Evolutionary conservation across 23 tunicate genomes (phyloP).

Genomic region (Aplidium turbinatum): DNA sequence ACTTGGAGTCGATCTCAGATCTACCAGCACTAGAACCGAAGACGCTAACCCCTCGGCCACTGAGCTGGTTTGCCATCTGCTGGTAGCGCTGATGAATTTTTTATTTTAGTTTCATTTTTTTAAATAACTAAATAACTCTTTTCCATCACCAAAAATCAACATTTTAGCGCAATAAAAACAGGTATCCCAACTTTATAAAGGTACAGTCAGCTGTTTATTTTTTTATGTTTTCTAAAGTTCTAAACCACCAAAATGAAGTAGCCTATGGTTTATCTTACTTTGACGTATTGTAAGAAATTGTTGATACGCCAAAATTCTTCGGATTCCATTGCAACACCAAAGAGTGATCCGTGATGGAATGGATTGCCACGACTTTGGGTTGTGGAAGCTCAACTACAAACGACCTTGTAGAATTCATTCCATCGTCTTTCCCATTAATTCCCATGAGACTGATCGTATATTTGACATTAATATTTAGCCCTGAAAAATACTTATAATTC

Average conservation of each 20-base stretch:
- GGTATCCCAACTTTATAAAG: neutral
- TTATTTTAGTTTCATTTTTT: too few relatives aligned
- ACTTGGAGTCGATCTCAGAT: too few relatives aligned
- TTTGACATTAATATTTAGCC: neutral
- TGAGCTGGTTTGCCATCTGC: too few relatives aligned
- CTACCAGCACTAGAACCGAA: too few relatives aligned
- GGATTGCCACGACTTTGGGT: constrained; percentile 17
- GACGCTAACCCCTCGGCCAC: too few relatives aligned
- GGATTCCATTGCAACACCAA: constrained; percentile 15
- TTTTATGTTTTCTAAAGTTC: neutral
- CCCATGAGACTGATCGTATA: constrained; percentile 9
- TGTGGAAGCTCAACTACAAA: neutral
- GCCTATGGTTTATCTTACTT: constrained; percentile 7
- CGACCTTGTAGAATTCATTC: constrained; percentile 19
- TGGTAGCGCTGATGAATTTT: too few relatives aligned
- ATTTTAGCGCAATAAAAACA: too few relatives aligned
- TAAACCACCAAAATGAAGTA: neutral
- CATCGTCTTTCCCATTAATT: neutral
- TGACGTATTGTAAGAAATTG: constrained; percentile 25
- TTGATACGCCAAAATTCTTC: constrained; percentile 12
- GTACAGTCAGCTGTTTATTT: neutral
- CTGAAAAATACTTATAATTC: neutral
- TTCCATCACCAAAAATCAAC: too few relatives aligned
- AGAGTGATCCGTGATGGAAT: neutral
- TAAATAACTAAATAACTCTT: too few relatives aligned